Evolutionary conservation across 2,797 vertebrate species (phyloP).

Genomic region (Schizothorax lantsangensis): DNA sequence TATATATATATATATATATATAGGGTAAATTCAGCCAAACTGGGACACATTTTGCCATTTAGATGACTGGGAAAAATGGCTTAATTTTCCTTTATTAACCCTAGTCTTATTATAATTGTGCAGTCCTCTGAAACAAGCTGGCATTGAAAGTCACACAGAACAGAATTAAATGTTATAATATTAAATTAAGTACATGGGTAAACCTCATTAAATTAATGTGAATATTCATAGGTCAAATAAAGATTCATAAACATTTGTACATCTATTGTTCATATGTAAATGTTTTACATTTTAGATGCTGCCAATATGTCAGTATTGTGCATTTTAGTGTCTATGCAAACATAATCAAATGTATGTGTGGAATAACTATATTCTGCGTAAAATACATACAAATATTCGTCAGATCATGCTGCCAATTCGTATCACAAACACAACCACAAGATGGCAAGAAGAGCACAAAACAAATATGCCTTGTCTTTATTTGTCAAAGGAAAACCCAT

Average conservation of each 20-base stretch:
- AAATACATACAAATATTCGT: not conserved
- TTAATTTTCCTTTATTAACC: not conserved
- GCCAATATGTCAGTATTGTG: not conserved
- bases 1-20: too few relatives aligned
- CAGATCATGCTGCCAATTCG: not conserved
- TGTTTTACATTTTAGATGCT: not conserved
- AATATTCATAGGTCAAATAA: not conserved
- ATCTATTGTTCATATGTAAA: not conserved
- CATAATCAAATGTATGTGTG: not conserved
- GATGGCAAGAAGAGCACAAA: conserved; percentile 1
- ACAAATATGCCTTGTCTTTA: conserved; percentile 10
- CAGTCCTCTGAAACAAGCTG: not conserved
- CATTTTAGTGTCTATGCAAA: not conserved
- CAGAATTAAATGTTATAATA: not conserved
- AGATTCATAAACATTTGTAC: not conserved
- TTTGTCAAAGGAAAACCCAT: not conserved
- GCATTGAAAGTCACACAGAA: not conserved
- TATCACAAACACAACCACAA: not conserved
- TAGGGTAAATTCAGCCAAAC: not conserved
- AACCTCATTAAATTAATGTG: not conserved
- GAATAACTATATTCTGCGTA: not conserved
- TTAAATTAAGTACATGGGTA: not conserved
- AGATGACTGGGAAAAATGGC: not conserved
- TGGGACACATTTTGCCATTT: not conserved
- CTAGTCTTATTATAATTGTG: not conserved